Conservation (phyloP, 2,113 vertebrate species). For the Saimiri boliviensis region DNA sequence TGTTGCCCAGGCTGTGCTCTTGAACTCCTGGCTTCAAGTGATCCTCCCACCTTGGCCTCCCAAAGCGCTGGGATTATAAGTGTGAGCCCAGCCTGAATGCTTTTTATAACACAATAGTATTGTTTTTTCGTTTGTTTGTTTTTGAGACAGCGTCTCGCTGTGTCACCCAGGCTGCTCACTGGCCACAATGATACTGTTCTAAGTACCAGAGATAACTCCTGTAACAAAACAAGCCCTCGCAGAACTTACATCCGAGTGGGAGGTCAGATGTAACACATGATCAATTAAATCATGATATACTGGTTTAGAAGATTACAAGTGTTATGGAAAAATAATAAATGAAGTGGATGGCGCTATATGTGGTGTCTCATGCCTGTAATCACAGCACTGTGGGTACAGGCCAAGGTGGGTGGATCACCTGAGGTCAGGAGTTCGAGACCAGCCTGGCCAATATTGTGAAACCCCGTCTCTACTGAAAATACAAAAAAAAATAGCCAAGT, state of each 20-base stretch:
- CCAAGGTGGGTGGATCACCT: too few relatives aligned
- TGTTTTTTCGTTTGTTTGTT: too few relatives aligned
- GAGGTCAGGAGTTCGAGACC: neutral
- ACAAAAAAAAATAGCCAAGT: neutral
- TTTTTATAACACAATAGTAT: neutral
- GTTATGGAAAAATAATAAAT: constrained; percentile 46
- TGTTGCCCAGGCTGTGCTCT: neutral
- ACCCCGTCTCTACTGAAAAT: neutral
- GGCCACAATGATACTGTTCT: neutral
- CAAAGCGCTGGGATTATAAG: too few relatives aligned
- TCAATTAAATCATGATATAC: neutral
- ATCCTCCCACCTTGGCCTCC: too few relatives aligned
- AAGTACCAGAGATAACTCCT: neutral
- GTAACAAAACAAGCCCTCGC: neutral
- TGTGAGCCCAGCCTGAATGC: neutral
- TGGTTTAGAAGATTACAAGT: neutral
- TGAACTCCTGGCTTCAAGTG: neutral
- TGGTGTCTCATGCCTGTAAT: too few relatives aligned
- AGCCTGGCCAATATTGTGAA: neutral
- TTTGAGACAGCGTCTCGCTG: too few relatives aligned
- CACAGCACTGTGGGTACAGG: too few relatives aligned
- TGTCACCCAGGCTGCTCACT: too few relatives aligned
- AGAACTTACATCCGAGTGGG: too few relatives aligned
- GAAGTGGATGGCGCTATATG: too few relatives aligned
- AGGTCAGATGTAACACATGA: too few relatives aligned